Evolutionary conservation across 2,888 invertebrate species (phyloP), one percentile per base, ranked within the genome.

Genomic region (Napeogenes inachia): DNA sequence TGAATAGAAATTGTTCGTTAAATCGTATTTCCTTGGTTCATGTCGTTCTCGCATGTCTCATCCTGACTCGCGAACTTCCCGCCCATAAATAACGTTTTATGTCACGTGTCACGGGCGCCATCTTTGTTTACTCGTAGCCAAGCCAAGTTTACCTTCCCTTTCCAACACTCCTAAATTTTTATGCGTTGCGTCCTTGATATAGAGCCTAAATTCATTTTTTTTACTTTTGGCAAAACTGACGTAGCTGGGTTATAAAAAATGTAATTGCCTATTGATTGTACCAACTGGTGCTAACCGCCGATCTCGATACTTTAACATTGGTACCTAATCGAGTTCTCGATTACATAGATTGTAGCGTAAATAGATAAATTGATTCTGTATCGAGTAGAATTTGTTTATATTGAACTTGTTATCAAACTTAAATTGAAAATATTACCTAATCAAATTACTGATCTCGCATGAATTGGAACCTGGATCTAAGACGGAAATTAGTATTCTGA

Each of bases 201-300:
- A 86, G 75, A 80, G 83, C 71, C 72, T 67, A 84, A 72, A 78
- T 73, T 84, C 32, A 56, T 62, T 63, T 62, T 66, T 63, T 60
- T 62, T 50, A 59, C 67, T 12, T 42, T 62, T 66, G 69, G 68
- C 66, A 46, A 67, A 67, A 59, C 60, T 60, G 50, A 61, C 53
- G 66, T 64, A 66, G 63, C 68, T 38, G 59, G 64, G 72, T 71
- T 73, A 73, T 75, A 79, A 79, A 86, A 87, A 85, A 80, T 76
- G 76, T 79, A 81, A 77, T 79, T 77, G 81, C 75, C 64, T 87
- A 89, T 89, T 82, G 90, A 90, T 89, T 89, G 90, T 90, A 81
- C 89, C 90, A 89, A 83, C 85, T 84, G 78, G 90, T 88, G 89
- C 89, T 88, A 84, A 79, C 81, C 90, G 69, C 89, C 79, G 82